These are phyloP conservation scores for Phyllotreta cruciferae DNA, from an alignment of 2,888 invertebrate species.

Conservation along the genomic window DNA sequence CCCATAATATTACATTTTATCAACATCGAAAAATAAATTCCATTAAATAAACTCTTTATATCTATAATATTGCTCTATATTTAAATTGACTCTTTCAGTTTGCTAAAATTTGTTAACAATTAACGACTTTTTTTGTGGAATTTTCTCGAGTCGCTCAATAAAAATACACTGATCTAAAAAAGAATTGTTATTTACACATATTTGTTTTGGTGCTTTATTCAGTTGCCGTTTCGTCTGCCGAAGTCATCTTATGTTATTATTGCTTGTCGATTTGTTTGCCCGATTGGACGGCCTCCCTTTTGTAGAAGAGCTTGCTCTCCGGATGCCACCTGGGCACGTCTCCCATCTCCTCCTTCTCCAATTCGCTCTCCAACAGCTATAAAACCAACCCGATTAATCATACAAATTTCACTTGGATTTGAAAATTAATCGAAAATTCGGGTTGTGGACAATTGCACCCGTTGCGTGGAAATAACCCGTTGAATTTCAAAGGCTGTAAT, in stretches of 20 bases:
- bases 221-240: conserved; percentile 33
- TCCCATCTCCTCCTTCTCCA: conserved; percentile 55
- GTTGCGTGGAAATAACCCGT: too few relatives aligned
- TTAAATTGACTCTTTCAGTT: conserved; percentile 29
- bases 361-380: conserved; percentile 54
- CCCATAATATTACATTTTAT: conserved; percentile 36
- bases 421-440: background rate
- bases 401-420: background rate
- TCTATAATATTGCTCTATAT: conserved; percentile 6
- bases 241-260: conserved; percentile 25
- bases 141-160: conserved; percentile 28
- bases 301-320: conserved; percentile 55
- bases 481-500: too few relatives aligned
- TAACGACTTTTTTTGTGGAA: background rate
- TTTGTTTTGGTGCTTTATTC: too few relatives aligned
- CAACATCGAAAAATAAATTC: conserved; percentile 8
- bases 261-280: conserved; percentile 23
- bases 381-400: conserved; percentile 29
- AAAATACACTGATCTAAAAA: conserved; percentile 31
- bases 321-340: conserved; percentile 57
- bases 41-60: conserved; percentile 18
- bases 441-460: too few relatives aligned
- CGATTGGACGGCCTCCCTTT: conserved; percentile 49
- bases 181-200: conserved; percentile 21
- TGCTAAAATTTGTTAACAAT: conserved; percentile 30